Evolutionary conservation across 2,888 invertebrate species (phyloP), one percentile per base, ranked within the genome.

Genomic region (Nudaria mundana): DNA sequence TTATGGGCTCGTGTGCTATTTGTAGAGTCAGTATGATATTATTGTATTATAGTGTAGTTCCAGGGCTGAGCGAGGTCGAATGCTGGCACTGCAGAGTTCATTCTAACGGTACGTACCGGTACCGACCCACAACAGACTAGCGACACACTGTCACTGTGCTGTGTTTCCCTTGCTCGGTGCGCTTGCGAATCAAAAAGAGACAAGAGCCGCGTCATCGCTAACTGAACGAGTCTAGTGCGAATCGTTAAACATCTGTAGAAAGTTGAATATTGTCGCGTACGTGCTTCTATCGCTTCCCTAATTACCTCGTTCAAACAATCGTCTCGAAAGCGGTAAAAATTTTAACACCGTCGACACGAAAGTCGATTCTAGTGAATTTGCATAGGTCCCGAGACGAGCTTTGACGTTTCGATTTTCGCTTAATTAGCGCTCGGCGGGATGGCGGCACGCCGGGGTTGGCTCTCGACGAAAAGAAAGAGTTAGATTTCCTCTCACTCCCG

Each of bases 391-490:
- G 76, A 67, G 71, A 69, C 68, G 71, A 71, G 79, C 80, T 81
- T 82, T 85, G 84, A 82, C 85, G 78, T 81, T 85, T 84, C 81
- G 84, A 85, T 86, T 84, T 85, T 83, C 81, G 84, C 83, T 85
- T 84, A 87, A 87, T 86, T 86, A 87, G 80, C 81, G 77, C 75
- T 71, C 74, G 75, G n/a, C n/a, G n/a, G n/a, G n/a, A n/a, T n/a
- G n/a, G n/a, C n/a, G n/a, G n/a, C n/a, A n/a, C n/a, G n/a, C 64
- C 56, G 74, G 68, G 74, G 52, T 63, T 60, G 68, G 64, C 60
- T 56, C 59, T 61, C 48, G 60, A 52, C 52, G 57, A 53, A 64
- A 74, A 81, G 8, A 80, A 83, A 81, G 83, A 81, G 82, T 83
- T 81, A 67, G 73, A 73, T 72, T 73, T 67, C 68, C 70, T 61